Percentiles rank a stretch among this genome's conserved stretches.
These are phyloP conservation scores for Brachypterus glaber DNA, from an alignment of 2,888 invertebrate species.

Conservation along the genomic window DNA sequence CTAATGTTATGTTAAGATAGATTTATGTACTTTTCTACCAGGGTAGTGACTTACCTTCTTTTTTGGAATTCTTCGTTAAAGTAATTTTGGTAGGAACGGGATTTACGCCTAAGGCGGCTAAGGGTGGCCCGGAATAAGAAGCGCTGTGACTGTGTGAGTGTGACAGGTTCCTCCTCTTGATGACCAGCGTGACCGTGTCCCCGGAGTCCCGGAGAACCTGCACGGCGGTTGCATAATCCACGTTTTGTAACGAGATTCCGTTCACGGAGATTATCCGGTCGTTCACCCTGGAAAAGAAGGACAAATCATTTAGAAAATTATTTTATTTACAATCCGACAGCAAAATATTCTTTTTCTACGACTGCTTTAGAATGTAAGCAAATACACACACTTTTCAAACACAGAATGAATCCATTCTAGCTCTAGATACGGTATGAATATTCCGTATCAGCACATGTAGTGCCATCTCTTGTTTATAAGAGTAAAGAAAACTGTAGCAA, in stretches of 20 bases:
- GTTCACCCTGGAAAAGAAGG: slow-evolving; percentile 67
- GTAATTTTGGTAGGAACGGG: slow-evolving; percentile 64
- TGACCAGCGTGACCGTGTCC: slow-evolving; percentile 77
- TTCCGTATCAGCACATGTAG: too few relatives aligned
- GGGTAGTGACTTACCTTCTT: slow-evolving; percentile 78
- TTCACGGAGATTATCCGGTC: slow-evolving; percentile 96
- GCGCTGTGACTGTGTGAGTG: slow-evolving; percentile 38
- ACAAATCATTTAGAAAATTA: slow-evolving; percentile 4
- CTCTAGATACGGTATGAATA: too few relatives aligned
- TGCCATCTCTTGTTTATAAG: too few relatives aligned
- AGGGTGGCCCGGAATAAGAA: slow-evolving; percentile 30
- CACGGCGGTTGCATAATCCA: slow-evolving; percentile 91
- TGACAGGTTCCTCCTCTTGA: slow-evolving; percentile 60
- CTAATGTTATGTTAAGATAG: too few relatives aligned
- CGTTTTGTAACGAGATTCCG: slow-evolving; percentile 91
- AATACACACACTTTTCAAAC: too few relatives aligned
- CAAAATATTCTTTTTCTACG: too few relatives aligned
- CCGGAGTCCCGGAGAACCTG: slow-evolving; percentile 86
- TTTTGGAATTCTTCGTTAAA: slow-evolving; percentile 85
- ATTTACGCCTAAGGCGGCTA: slow-evolving; percentile 32
- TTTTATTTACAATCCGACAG: slow-evolving; percentile 7
- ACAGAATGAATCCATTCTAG: too few relatives aligned
- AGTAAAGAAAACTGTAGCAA: too few relatives aligned
- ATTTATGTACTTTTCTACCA: too few relatives aligned
- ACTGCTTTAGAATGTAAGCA: too few relatives aligned